Conservation (phyloP, 2,113 vertebrate genomes). For the Archilochus colubris region DNA sequence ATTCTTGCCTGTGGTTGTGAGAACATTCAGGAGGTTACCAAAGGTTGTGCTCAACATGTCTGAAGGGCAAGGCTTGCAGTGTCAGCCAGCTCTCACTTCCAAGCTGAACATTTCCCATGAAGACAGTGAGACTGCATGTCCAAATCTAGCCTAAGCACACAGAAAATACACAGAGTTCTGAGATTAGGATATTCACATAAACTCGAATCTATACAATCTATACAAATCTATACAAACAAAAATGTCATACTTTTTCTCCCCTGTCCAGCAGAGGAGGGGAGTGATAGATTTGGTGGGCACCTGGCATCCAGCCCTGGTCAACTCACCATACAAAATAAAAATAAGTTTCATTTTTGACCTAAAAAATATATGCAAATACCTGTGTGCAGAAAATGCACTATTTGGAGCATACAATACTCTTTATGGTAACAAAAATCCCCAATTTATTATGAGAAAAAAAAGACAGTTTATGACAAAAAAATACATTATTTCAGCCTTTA, state of each 20-base stretch:
- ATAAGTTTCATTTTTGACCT: background rate
- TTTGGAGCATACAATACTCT: background rate
- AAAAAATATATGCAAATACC: background rate
- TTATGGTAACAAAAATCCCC: background rate
- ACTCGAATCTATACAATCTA: background rate
- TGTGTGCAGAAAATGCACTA: background rate
- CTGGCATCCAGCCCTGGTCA: too few species aligned
- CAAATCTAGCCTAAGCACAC: background rate
- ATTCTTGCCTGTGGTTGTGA: background rate
- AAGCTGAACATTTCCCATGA: background rate
- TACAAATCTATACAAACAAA: background rate
- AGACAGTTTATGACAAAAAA: background rate
- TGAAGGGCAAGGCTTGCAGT: background rate
- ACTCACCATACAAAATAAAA: background rate
- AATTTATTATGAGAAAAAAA: background rate
- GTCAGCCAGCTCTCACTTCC: background rate
- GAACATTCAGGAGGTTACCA: background rate
- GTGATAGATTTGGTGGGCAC: too few species aligned
- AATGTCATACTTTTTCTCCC: too few species aligned
- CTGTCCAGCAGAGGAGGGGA: too few species aligned
- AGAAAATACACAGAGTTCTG: background rate
- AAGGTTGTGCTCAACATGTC: background rate
- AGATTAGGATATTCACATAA: background rate
- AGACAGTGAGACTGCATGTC: background rate
- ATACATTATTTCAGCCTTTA: background rate